Evolutionary conservation across 2,113 vertebrate species (phyloP), one percentile per base, ranked within the genome.

Genomic region (Solea senegalensis): DNA sequence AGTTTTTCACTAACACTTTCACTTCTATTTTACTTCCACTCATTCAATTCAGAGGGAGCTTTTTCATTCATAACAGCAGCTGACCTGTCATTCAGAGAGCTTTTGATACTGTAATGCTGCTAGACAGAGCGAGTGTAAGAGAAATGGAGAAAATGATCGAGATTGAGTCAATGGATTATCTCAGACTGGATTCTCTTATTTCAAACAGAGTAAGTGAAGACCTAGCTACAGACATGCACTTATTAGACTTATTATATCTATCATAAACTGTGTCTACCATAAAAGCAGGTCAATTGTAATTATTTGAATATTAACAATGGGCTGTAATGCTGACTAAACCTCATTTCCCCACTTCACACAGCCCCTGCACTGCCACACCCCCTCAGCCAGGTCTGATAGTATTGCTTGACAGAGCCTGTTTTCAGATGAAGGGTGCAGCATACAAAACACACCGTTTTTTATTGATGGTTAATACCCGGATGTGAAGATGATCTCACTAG

Each of bases 211-310:
- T 69, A n/a, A 34, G 28, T 67, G 15, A 16, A 50, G 8, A 65
- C 74, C 0, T 9, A 15, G 13, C 52, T 26, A 21, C 64, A 63
- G 12, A 46, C 48, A 48, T 65, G 63, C 60, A 39, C 44, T 9
- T 60, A 21, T 21, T 21, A 21, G 34, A 13, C 54, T 72, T 61
- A 12, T 59, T 48, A 43, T 46, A 72, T 86, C 67, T 57, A 34
- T 77, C 2, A 26, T 54, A 53, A 85, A 58, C 66, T 65, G 50
- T 62, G 53, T 54, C 27, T 34, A 8, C 11, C 62, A 76, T 69
- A 66, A 79, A 63, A 72, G 14, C 59, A 57, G 15, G 51, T 34
- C 65, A 27, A 50, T 61, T 54, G 49, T 9, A 40, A 63, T 77
- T 71, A 55, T 15, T 40, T 4, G 0, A 34, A 8, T 3, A 34